Percentiles rank a stretch among this genome's conserved stretches.
Evolutionary conservation across 2,888 invertebrate genomes (phyloP).

Genomic region (Thereva unica): DNA sequence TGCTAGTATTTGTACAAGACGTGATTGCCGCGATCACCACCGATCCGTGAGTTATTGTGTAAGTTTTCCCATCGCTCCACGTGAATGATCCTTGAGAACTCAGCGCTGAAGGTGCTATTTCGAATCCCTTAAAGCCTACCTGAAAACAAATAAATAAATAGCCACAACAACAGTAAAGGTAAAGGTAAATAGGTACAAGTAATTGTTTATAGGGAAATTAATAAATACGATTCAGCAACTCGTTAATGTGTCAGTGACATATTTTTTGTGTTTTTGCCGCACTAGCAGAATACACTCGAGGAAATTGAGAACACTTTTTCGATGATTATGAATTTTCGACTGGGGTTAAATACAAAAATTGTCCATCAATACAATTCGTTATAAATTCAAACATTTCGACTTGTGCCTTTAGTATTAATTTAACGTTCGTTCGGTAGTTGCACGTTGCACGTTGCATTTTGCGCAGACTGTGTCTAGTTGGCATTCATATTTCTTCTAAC

Average conservation of each 20-base stretch:
- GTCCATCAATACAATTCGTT: too few species aligned
- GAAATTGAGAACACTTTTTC: too few species aligned
- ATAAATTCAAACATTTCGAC: too few species aligned
- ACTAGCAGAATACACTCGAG: too few species aligned
- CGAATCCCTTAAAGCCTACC: conserved; percentile 93
- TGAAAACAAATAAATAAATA: conserved; percentile 52
- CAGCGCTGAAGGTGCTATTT: conserved; percentile 70
- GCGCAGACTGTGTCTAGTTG: conserved; percentile 10
- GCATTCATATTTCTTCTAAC: conserved; percentile 38
- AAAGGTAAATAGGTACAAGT: too few species aligned
- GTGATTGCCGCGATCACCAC: conserved; percentile 98
- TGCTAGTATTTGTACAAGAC: conserved; percentile 97
- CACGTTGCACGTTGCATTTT: conserved; percentile 46
- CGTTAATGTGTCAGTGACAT: too few species aligned
- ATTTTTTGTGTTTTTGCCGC: too few species aligned
- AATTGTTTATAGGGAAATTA: too few species aligned
- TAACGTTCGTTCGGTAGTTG: conserved; percentile 44
- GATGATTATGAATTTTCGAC: too few species aligned
- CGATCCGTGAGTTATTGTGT: conserved; percentile 83
- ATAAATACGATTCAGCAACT: too few species aligned
- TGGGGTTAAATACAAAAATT: too few species aligned
- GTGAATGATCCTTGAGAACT: conserved; percentile 71
- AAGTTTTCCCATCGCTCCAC: conserved; percentile 76
- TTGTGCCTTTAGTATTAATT: too few species aligned
- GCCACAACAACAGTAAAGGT: neutral